Conservation (phyloP, 2,113 vertebrate genomes). For the Xiphophorus couchianus region DNA sequence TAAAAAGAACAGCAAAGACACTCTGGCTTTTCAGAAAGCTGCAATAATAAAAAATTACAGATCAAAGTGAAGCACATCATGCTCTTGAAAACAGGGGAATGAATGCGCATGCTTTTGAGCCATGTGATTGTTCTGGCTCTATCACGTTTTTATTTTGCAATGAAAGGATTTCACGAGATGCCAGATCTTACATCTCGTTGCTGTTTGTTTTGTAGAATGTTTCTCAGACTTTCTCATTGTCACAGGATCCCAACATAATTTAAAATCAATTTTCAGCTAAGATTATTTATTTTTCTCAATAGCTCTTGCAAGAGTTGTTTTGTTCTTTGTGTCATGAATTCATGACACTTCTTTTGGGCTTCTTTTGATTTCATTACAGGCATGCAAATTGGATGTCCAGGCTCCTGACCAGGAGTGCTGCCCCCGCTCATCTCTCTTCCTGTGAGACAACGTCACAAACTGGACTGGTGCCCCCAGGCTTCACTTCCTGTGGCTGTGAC, state of each 20-base stretch:
- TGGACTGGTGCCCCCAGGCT: neutral
- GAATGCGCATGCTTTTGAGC: neutral
- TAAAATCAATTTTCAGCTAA: neutral
- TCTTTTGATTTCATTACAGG: neutral
- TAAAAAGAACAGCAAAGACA: neutral
- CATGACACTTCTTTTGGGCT: neutral
- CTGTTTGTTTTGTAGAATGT: neutral
- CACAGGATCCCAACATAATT: neutral
- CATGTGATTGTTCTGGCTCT: neutral
- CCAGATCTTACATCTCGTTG: neutral
- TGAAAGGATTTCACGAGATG: conserved; percentile 7
- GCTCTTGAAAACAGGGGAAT: neutral
- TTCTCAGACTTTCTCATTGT: neutral
- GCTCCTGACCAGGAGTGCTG: neutral
- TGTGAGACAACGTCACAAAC: neutral
- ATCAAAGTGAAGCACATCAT: conserved; percentile 3
- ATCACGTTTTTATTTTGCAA: neutral
- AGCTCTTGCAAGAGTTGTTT: neutral
- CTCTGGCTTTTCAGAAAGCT: neutral
- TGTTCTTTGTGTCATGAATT: neutral
- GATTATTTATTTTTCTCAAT: neutral
- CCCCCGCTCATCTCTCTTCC: neutral
- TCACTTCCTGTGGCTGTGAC: neutral
- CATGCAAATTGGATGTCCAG: neutral
- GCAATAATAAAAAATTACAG: conserved; percentile 6